phyloP scores from a whole-genome alignment of 2,888 invertebrate species.

The Agrochola litura region DNA sequence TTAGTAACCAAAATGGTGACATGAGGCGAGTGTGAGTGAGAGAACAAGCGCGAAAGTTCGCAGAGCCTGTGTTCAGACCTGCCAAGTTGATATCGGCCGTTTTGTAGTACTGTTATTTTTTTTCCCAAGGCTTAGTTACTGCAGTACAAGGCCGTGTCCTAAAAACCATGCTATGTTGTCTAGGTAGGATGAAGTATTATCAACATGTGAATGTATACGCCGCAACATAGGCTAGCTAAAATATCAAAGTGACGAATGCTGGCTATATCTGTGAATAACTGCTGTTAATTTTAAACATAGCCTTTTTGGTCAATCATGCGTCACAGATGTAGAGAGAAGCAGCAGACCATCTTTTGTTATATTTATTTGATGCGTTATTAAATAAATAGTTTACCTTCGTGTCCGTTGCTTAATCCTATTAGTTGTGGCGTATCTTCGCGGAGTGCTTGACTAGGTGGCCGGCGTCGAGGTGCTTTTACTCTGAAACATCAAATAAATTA shows the following conservation, averaged over 20 bases:
- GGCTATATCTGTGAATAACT: background rate
- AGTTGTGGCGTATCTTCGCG: slow-evolving; percentile 84
- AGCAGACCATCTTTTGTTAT: too few relatives aligned
- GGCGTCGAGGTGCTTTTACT: slow-evolving; percentile 91
- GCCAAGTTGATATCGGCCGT: too few relatives aligned
- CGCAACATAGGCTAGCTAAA: background rate
- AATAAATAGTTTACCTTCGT: slow-evolving; percentile 74
- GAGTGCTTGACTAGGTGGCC: slow-evolving; percentile 90
- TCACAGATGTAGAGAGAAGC: background rate
- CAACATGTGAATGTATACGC: background rate
- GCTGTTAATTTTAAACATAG: background rate
- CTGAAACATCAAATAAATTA: slow-evolving; percentile 71
- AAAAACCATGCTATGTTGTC: background rate
- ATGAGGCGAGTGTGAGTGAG: too few relatives aligned
- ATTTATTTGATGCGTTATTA: slow-evolving; percentile 33
- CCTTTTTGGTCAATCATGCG: too few relatives aligned
- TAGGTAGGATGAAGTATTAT: background rate
- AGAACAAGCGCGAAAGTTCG: too few relatives aligned
- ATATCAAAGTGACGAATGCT: background rate
- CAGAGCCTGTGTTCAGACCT: too few relatives aligned
- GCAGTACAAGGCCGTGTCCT: background rate
- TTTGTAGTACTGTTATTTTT: background rate
- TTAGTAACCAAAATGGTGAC: too few relatives aligned
- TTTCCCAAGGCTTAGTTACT: background rate
- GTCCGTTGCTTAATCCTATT: slow-evolving; percentile 87